Conservation (phyloP, 2,113 vertebrate species). For the Lepisosteus oculatus region DNA sequence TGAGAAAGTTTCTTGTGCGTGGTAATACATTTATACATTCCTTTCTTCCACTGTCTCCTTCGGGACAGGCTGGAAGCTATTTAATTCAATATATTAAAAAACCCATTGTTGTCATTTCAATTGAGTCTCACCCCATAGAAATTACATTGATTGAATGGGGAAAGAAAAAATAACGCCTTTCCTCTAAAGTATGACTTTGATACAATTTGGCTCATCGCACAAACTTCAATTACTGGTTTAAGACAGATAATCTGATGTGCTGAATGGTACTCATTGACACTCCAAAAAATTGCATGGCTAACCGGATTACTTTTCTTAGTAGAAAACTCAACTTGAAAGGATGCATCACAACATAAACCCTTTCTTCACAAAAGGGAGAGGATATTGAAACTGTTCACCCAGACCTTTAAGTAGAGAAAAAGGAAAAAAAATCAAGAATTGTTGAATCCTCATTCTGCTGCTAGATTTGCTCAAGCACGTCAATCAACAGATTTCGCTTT, state of each 20-base stretch:
- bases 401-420: background rate
- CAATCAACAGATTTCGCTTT: background rate
- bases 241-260: constrained; percentile 55
- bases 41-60: background rate
- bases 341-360: background rate
- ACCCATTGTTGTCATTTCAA: constrained; percentile 49
- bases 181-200: constrained; percentile 45
- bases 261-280: constrained; percentile 57
- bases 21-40: background rate
- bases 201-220: constrained; percentile 54
- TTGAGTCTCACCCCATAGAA: constrained; percentile 43
- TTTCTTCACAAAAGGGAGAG: constrained; percentile 19
- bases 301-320: constrained; percentile 47
- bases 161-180: constrained; percentile 45
- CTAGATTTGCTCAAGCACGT: background rate
- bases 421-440: background rate
- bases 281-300: constrained; percentile 50
- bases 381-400: constrained; percentile 23
- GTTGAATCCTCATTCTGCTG: background rate
- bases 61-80: constrained; percentile 38
- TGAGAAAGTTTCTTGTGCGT: background rate
- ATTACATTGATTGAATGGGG: constrained; percentile 46
- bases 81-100: constrained; percentile 59
- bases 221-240: constrained; percentile 55
- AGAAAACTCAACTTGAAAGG: background rate